Evolutionary conservation across 1,140 invertebrate species (phyloP), one percentile per base, ranked within the genome.

Genomic region (Daktulosphaira vitifoliae): DNA sequence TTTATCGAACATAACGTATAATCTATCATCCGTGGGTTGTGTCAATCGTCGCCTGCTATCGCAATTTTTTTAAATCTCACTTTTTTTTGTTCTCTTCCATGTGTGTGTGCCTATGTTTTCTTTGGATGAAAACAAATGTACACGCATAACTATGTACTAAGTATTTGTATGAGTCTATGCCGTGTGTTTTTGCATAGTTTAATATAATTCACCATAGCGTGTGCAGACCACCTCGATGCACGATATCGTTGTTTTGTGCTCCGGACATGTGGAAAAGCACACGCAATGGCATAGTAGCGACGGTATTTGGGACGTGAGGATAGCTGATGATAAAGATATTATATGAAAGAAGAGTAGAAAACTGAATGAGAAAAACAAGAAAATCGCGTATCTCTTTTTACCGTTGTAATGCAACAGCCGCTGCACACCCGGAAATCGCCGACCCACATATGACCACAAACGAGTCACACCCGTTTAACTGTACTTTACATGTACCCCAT

Each of bases 401-500:
- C 56, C 56, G 56, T 62, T 62, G 56, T 4, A 18, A 6, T 33
- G 29, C n/a, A n/a, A n/a, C n/a, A n/a, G 29, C 42, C 25, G 56
- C n/a, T n/a, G 23, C 15, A 18, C 16, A 38, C 51, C 1, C 13
- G 52, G 9, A 29, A 62, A 62, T 11, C 42, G 26, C 56, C 42
- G 56, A 62, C 56, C 56, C 56, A 62, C 54, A 59, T 59, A 23
- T 42, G 37, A 59, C 54, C 54, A 44, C 56, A 46, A 62, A 62
- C 56, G 26, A 62, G 42, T 59, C 54, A 59, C 54, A 59, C 54
- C 54, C 54, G 54, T 62, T 62, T 62, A 62, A 62, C 56, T 62
- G 56, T 62, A 62, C 42, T 62, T 48, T 62, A 48, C 25, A 46
- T 48, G 25, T 62, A 39, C 25, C 13, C 26, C 53, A 38, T 56